phyloP scores from a whole-genome alignment of 2,113 vertebrate species.

The Pithys albifrons region DNA sequence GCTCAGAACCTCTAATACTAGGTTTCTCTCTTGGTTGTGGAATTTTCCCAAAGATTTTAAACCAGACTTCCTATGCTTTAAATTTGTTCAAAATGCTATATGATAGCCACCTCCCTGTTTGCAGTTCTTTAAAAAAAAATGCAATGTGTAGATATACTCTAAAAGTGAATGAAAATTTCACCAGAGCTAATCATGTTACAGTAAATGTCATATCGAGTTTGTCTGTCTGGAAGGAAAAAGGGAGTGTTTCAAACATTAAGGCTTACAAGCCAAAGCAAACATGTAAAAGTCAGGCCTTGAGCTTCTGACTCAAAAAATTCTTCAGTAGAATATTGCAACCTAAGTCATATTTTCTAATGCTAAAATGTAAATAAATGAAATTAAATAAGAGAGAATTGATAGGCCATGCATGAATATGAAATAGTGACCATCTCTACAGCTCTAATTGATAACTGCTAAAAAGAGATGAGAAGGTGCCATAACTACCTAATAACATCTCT shows the following conservation, averaged over 20 bases:
- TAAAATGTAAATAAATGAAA: not conserved
- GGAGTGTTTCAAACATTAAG: not conserved
- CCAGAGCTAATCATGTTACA: not conserved
- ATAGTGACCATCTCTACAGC: not conserved
- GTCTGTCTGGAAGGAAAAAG: not conserved
- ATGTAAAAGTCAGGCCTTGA: not conserved
- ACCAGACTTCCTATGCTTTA: not conserved
- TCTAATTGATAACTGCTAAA: not conserved
- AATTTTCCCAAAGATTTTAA: not conserved
- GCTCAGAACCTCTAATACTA: not conserved
- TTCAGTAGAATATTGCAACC: not conserved
- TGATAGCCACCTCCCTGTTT: not conserved
- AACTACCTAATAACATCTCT: not conserved
- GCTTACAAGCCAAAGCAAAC: not conserved
- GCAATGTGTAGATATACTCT: not conserved
- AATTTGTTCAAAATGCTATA: not conserved
- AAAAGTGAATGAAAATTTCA: not conserved
- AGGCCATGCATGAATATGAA: not conserved
- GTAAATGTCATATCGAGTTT: not conserved
- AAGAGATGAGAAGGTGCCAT: not conserved
- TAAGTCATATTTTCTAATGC: not conserved
- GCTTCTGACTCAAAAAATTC: not conserved
- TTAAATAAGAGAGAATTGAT: not conserved
- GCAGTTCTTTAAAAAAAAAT: not conserved
- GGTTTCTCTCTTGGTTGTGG: not conserved